Evolutionary conservation across 2,888 invertebrate genomes (phyloP).

Genomic region (Limnephilus lunatus): DNA sequence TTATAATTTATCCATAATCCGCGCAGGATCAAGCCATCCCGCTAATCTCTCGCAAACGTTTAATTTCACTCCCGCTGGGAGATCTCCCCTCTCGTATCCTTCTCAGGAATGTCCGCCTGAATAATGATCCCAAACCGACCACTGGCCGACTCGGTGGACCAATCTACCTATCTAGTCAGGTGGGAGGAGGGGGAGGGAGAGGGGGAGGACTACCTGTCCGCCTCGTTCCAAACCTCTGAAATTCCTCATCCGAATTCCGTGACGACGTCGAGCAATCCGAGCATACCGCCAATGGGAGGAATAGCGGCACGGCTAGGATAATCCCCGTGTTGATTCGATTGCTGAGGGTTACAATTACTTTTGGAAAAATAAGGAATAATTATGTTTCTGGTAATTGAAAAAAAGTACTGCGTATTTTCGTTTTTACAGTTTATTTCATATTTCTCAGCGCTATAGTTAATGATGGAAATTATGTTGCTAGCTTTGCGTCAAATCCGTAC

Average conservation of each 20-base stretch:
- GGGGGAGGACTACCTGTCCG: conserved; percentile 36
- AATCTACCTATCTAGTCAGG: conserved; percentile 4
- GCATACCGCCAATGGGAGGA: conserved; percentile 20
- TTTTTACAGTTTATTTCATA: not conserved
- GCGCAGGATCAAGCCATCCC: not conserved
- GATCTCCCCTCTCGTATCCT: not conserved
- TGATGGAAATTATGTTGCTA: not conserved
- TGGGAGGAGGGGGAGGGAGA: conserved; percentile 7
- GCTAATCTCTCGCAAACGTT: not conserved
- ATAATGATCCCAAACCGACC: conserved; percentile 27
- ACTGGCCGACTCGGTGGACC: not conserved
- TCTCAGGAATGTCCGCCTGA: conserved; percentile 30
- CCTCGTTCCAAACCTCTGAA: conserved; percentile 20
- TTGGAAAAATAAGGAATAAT: not conserved
- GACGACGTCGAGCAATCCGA: conserved; percentile 35
- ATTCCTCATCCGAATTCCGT: conserved; percentile 48
- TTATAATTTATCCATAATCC: conserved; percentile 14
- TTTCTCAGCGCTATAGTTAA: not conserved
- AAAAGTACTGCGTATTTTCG: not conserved
- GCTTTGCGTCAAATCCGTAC: not conserved
- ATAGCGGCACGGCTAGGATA: not conserved
- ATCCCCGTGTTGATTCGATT: conserved; percentile 8
- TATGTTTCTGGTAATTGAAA: not conserved
- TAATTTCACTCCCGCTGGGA: conserved; percentile 22
- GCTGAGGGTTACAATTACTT: conserved; percentile 15